phyloP scores from a whole-genome alignment of 2,113 vertebrate genomes.

The Myiopsitta monachus region DNA sequence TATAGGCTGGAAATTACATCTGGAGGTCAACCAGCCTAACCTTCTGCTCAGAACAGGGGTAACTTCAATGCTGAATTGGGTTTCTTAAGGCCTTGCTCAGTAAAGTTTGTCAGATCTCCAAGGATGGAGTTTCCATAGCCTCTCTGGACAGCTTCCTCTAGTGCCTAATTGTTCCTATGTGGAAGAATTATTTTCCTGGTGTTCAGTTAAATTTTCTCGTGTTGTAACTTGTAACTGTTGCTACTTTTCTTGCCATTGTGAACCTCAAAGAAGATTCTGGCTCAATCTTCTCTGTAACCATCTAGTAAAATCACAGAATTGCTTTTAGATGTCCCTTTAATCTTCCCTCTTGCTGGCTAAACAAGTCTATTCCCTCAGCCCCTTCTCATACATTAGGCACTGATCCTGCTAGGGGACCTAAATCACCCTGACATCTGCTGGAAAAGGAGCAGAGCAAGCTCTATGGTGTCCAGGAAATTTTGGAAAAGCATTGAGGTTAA shows the following conservation, averaged over 20 bases:
- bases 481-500: background rate
- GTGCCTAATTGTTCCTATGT: rapidly evolving
- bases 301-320: background rate
- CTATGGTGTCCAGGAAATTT: background rate
- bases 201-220: background rate
- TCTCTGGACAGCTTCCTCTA: background rate
- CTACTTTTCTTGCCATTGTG: background rate
- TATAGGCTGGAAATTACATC: background rate
- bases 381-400: background rate
- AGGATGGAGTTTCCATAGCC: background rate
- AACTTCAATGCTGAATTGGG: background rate
- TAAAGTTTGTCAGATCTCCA: background rate
- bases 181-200: background rate
- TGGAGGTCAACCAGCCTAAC: background rate
- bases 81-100: background rate
- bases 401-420: background rate
- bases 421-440: background rate
- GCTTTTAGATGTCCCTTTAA: background rate
- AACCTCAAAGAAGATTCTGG: background rate
- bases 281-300: background rate
- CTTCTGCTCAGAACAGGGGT: background rate
- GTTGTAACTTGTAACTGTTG: background rate
- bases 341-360: background rate
- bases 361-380: background rate
- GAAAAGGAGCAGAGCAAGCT: background rate